Base-by-base conservation (phyloP, 2,888 invertebrate genomes). In the Scaptomyza cyrtandrae region DNA sequence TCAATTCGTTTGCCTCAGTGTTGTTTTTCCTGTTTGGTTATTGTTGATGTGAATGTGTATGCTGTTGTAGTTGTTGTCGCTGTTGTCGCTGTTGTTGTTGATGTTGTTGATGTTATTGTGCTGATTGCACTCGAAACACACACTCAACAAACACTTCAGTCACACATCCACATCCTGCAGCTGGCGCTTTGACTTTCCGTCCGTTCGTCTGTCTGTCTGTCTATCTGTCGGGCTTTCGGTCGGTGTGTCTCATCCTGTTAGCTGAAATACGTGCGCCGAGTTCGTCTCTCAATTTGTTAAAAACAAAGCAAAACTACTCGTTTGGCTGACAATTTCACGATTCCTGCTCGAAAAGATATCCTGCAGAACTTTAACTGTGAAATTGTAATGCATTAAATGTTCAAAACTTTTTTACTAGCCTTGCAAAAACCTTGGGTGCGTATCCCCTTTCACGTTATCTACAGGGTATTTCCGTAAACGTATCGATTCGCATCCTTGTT, bases 101-200 rank as follows among this genome's bases (percentile, higher is more conserved):
- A 29, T 27, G 57, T 48, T 67, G 75, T 65, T 69, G 24, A 24
- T 24, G 59, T 67, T 67, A 56, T 63, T 74, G 76, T 63, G 66
- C 71, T 78, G 86, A 86, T 82, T 73, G 82, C 86, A 83, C 86
- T 86, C 75, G 86, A 83, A 75, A 75, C 70, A 82, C 71, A 79
- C 77, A 71, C 78, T 73, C 82, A 72, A 71, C 69, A 64, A 71
- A 78, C 83, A 86, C 83, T 86, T 72, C 65, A 75, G 58, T 58
- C 52, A 52, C 67, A 67, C 70, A 64, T 78, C 71, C 62, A 64
- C 66, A 67, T 75, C 75, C 75, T 77, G 70, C 61, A 78, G 31
- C 60, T 73, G 77, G 52, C 73, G 68, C 59, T 70, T 46, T 58
- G 58, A 60, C 77, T 50, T 69, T 69, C 64, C 70, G 64, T 54